Percentiles rank a stretch among this genome's conserved stretches.
phyloP scores from a whole-genome alignment of 2,113 vertebrate genomes.

The Halcyon malimbica region DNA sequence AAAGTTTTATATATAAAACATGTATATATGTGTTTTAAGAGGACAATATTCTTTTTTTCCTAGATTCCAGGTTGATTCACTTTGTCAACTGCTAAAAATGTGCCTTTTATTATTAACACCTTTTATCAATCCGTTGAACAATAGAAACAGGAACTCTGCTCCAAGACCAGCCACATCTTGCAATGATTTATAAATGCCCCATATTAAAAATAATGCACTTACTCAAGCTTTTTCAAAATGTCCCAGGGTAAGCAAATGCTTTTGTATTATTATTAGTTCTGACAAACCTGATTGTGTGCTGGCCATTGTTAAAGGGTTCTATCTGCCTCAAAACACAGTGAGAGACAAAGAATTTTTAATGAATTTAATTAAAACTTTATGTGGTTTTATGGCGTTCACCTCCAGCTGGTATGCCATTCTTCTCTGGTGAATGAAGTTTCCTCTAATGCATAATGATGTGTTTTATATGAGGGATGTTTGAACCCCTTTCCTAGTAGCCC shows the following conservation, averaged over 20 bases:
- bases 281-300: constrained; percentile 77
- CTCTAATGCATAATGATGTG: constrained; percentile 70
- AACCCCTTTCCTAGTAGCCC: constrained; percentile 69
- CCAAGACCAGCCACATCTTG: constrained; percentile 77
- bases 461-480: constrained; percentile 73
- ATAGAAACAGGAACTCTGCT: constrained; percentile 50
- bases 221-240: constrained; percentile 58
- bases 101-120: constrained; percentile 70
- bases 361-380: constrained; percentile 82
- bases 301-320: constrained; percentile 74
- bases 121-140: constrained; percentile 59
- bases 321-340: constrained; percentile 71
- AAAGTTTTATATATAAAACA: neutral
- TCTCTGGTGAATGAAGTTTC: constrained; percentile 71
- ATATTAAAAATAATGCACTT: constrained; percentile 74
- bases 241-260: constrained; percentile 59
- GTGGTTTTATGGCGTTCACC: constrained; percentile 70
- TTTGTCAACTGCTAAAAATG: constrained; percentile 65
- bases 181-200: constrained; percentile 79
- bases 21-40: neutral
- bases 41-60: neutral
- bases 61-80: constrained; percentile 53
- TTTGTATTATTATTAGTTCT: constrained; percentile 66
- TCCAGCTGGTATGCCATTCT: constrained; percentile 69
- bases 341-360: constrained; percentile 78